phyloP scores from a whole-genome alignment of 2,113 vertebrate genomes.

The Nicator chloris region DNA sequence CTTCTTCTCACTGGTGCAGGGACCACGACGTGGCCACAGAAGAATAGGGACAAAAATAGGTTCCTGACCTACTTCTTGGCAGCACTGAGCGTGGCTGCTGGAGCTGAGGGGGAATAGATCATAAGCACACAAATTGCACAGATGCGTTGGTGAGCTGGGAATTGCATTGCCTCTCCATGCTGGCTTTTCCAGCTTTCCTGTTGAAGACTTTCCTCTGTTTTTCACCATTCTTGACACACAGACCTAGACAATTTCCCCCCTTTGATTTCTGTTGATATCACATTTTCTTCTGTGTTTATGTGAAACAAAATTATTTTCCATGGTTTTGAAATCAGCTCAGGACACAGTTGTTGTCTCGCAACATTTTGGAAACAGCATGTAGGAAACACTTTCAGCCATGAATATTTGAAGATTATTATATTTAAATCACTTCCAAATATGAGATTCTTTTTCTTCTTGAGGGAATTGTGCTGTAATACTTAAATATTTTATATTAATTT shows the following conservation, averaged over 20 bases:
- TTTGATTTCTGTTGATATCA: conserved; percentile 14
- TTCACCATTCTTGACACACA: not conserved
- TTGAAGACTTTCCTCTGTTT: not conserved
- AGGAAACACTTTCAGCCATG: conserved; percentile 30
- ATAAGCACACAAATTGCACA: accelerated
- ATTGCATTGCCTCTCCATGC: not conserved
- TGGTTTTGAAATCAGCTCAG: conserved; percentile 11
- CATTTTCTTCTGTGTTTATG: conserved; percentile 46
- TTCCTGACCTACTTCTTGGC: conserved; percentile 25
- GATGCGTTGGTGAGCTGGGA: not conserved
- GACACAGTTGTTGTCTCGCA: not conserved
- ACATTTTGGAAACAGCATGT: conserved; percentile 55
- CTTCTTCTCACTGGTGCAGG: accelerated
- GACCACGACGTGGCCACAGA: accelerated
- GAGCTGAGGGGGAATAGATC: not conserved
- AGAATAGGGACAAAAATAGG: not conserved
- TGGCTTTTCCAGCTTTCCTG: not conserved
- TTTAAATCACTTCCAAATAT: not conserved
- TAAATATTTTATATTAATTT: not conserved
- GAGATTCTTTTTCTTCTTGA: not conserved
- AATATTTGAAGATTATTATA: conserved; percentile 43
- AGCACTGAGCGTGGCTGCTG: not conserved
- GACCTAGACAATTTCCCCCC: not conserved
- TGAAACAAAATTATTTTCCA: conserved; percentile 50
- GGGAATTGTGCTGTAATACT: not conserved